phyloP scores from a whole-genome alignment of 2,797 vertebrate genomes.

The Scolopax rusticola region DNA sequence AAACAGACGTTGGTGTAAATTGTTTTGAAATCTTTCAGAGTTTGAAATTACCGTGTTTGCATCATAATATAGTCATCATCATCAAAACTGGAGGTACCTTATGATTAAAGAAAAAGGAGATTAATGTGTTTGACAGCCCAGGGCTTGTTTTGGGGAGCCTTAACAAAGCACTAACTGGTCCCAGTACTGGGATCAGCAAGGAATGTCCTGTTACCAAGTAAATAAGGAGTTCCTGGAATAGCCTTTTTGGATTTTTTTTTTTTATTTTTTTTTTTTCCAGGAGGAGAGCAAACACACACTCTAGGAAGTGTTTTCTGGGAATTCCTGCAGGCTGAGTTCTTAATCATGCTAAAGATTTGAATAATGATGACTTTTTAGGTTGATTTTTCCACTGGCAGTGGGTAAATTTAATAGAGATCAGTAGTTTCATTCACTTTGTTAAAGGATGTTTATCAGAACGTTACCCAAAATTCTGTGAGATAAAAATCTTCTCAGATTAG shows the following conservation, averaged over 20 bases:
- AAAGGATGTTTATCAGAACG: constrained; percentile 16
- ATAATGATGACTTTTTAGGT: background rate
- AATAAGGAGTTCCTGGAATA: background rate
- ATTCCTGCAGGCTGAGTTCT: background rate
- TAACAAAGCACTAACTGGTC: background rate
- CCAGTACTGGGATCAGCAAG: background rate
- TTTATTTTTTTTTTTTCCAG: background rate
- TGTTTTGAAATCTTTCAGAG: background rate
- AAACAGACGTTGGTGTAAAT: background rate
- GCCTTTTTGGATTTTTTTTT: background rate
- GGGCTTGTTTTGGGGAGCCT: background rate
- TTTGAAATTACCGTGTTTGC: background rate
- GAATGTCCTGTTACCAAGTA: rapidly evolving
- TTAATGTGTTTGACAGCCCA: background rate
- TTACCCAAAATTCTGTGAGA: constrained; percentile 2
- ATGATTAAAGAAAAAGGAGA: background rate
- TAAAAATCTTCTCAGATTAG: constrained; percentile 41
- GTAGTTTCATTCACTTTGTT: background rate
- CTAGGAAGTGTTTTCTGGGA: constrained; percentile 36
- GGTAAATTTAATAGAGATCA: constrained; percentile 10
- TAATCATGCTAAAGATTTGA: background rate
- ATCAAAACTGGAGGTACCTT: background rate
- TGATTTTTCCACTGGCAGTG: constrained; percentile 36
- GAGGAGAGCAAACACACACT: background rate
- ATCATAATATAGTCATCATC: background rate